phyloP scores from a whole-genome alignment of 2,888 invertebrate species.

The Pandemis corylana region DNA sequence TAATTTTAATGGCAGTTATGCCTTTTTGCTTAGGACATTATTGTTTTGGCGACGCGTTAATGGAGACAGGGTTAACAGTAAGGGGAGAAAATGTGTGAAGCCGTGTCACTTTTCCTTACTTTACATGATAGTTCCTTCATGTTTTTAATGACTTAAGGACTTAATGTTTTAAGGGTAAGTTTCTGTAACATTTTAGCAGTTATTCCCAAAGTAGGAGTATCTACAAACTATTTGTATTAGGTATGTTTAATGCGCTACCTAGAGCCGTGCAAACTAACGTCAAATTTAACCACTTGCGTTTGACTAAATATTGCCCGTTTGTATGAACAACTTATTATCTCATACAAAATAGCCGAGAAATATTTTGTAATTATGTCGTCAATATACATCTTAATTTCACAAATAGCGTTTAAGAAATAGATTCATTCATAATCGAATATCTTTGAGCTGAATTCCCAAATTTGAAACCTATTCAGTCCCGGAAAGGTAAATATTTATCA shows the following conservation, averaged over 20 bases:
- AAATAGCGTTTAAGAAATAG: too few relatives aligned
- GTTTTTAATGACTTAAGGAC: neutral
- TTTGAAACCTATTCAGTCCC: neutral
- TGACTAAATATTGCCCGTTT: too few relatives aligned
- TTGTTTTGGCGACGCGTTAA: neutral
- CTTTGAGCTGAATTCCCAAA: neutral
- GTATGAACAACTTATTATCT: too few relatives aligned
- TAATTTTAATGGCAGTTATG: neutral
- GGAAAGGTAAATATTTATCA: constrained; percentile 4
- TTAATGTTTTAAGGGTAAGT: neutral
- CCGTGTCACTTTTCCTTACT: neutral
- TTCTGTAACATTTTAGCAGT: neutral
- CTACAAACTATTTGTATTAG: too few relatives aligned
- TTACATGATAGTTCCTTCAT: too few relatives aligned
- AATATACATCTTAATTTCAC: neutral
- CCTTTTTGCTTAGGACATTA: neutral
- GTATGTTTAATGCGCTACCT: too few relatives aligned
- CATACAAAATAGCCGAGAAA: too few relatives aligned
- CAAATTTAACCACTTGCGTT: too few relatives aligned
- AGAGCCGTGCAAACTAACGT: too few relatives aligned
- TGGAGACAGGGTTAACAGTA: neutral
- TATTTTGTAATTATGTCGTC: neutral
- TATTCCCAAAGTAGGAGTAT: neutral
- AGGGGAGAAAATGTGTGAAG: neutral
- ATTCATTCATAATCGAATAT: neutral